Evolutionary conservation across 1,140 invertebrate genomes (phyloP).

Genomic region (Conus ventricosus): DNA sequence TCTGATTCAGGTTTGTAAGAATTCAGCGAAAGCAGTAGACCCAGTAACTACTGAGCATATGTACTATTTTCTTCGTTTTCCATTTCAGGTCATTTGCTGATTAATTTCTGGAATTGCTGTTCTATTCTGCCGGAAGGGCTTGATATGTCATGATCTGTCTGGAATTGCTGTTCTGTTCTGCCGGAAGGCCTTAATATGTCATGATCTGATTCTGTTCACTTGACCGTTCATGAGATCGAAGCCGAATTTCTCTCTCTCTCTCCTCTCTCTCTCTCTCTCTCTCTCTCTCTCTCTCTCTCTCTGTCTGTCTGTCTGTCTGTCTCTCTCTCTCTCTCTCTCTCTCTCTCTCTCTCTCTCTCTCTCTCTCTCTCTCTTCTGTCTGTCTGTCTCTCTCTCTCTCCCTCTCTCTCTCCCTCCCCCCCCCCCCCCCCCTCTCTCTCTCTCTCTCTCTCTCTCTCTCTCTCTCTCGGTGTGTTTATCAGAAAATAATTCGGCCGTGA

Average conservation of each 20-base stretch:
- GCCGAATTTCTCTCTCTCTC: too few species aligned
- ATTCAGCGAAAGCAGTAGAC: neutral
- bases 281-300: neutral
- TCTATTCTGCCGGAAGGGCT: too few species aligned
- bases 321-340: neutral
- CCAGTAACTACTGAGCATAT: too few species aligned
- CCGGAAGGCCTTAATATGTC: too few species aligned
- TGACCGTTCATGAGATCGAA: neutral
- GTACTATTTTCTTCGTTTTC: too few species aligned
- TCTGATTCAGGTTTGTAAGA: neutral
- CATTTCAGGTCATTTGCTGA: too few species aligned
- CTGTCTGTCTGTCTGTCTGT: conserved; percentile 6
- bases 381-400: neutral
- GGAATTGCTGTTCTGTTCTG: too few species aligned
- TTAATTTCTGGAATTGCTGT: too few species aligned
- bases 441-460: neutral
- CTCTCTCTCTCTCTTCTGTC: neutral
- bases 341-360: neutral
- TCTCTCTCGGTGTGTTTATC: neutral
- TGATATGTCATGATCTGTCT: too few species aligned
- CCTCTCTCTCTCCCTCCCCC: neutral
- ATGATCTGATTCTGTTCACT: too few species aligned
- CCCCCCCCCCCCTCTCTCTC: neutral
- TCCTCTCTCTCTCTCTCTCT: too few species aligned
- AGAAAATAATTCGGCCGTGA: too few species aligned